A percentile compares a stretch with the other conserved stretches of the same genome.
Conservation (phyloP, 2,113 vertebrate species). For the Elephantulus edwardii region DNA sequence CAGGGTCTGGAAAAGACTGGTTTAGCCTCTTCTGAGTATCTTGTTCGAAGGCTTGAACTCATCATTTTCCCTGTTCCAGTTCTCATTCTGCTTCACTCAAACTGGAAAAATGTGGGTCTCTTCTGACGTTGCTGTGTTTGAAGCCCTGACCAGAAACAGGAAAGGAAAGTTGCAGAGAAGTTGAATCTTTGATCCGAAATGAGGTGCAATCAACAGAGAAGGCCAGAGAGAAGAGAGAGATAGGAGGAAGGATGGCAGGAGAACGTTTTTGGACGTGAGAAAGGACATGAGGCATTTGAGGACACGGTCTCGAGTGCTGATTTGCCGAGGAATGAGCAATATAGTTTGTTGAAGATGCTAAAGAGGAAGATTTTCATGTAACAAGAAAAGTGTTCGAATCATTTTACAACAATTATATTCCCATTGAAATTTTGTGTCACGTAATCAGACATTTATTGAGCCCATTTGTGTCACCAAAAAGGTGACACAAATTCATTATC, state of each 20-base stretch:
- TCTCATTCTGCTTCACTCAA: too few species aligned
- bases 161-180: background rate
- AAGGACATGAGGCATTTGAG: accelerated
- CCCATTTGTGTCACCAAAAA: too few species aligned
- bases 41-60: too few species aligned
- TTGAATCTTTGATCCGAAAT: background rate
- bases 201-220: background rate
- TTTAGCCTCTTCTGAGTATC: too few species aligned
- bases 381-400: background rate
- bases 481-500: too few species aligned
- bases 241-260: background rate
- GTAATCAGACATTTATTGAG: background rate
- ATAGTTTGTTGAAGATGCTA: background rate
- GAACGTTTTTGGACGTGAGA: background rate
- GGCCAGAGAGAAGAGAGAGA: background rate
- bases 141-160: background rate
- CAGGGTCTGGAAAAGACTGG: too few species aligned
- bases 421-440: background rate
- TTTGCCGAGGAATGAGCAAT: background rate
- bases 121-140: too few species aligned
- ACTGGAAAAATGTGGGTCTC: too few species aligned
- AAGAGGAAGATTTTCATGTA: background rate
- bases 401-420: constrained; percentile 31
- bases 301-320: background rate
- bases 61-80: too few species aligned